A percentile compares a stretch with the other conserved stretches of the same genome.
These are phyloP conservation scores for Lophochroa leadbeateri DNA, from an alignment of 2,113 vertebrate genomes.

Conservation along the genomic window DNA sequence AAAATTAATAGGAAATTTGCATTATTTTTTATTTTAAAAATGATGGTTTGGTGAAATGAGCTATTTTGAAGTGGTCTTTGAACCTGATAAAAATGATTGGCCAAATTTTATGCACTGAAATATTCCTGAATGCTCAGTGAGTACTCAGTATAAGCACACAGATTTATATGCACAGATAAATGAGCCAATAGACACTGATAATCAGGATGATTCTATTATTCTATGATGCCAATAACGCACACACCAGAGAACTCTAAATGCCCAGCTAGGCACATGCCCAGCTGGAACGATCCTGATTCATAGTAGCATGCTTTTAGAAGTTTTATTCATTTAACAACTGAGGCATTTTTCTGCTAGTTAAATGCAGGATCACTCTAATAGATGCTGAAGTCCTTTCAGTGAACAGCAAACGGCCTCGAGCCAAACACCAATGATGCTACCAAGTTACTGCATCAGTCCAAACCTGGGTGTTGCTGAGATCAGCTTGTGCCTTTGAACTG, in stretches of 20 bases:
- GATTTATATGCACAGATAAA: slow-evolving; percentile 36
- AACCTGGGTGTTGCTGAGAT: neutral
- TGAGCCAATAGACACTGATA: slow-evolving; percentile 17
- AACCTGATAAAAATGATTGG: neutral
- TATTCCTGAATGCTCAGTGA: neutral
- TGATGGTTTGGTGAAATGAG: neutral
- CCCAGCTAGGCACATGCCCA: neutral
- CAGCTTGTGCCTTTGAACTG: neutral
- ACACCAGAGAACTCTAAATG: slow-evolving; percentile 37
- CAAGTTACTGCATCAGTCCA: neutral
- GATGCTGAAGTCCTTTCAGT: slow-evolving; percentile 19
- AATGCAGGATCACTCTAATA: slow-evolving; percentile 2
- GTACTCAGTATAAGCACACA: neutral
- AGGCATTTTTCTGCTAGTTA: slow-evolving; percentile 21
- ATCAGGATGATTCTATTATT: slow-evolving; percentile 5
- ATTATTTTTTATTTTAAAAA: neutral
- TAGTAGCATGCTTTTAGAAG: neutral
- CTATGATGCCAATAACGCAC: neutral
- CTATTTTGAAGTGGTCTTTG: neutral
- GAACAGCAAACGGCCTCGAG: neutral
- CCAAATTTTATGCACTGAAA: neutral
- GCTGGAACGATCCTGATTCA: neutral
- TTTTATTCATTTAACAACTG: slow-evolving; percentile 42
- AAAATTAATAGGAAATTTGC: neutral
- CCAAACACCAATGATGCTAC: neutral